phyloP scores from a whole-genome alignment of 2,113 vertebrate genomes.

The Paradisaea rubra region DNA sequence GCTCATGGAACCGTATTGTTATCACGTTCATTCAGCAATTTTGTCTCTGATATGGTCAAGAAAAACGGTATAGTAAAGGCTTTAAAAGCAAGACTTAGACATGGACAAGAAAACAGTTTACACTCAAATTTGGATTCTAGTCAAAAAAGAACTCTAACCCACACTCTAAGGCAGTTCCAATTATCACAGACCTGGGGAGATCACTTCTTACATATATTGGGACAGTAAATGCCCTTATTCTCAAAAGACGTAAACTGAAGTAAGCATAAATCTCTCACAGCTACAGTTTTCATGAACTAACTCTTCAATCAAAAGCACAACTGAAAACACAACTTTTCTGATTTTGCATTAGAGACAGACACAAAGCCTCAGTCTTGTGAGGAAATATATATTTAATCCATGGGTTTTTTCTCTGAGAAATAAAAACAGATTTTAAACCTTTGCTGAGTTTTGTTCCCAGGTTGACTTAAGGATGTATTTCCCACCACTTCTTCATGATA shows the following conservation, averaged over 20 bases:
- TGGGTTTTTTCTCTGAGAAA: not conserved
- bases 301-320: not conserved
- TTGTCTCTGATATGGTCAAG: not conserved
- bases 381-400: not conserved
- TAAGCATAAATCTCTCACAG: not conserved
- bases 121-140: not conserved
- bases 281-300: not conserved
- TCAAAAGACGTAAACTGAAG: not conserved
- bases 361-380: not conserved
- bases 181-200: not conserved
- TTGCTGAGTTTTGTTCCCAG: not conserved
- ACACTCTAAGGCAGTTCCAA: not conserved
- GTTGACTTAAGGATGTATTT: not conserved
- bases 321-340: not conserved
- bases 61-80: not conserved
- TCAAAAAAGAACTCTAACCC: not conserved
- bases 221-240: not conserved
- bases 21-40: not conserved
- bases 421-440: not conserved
- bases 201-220: not conserved
- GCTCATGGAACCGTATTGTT: not conserved
- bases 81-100: not conserved
- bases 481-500: not conserved
- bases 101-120: not conserved
- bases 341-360: not conserved